Evolutionary conservation across 1,140 invertebrate genomes (phyloP), one percentile per base, ranked within the genome.

Genomic region (Drosophila kikkawai): DNA sequence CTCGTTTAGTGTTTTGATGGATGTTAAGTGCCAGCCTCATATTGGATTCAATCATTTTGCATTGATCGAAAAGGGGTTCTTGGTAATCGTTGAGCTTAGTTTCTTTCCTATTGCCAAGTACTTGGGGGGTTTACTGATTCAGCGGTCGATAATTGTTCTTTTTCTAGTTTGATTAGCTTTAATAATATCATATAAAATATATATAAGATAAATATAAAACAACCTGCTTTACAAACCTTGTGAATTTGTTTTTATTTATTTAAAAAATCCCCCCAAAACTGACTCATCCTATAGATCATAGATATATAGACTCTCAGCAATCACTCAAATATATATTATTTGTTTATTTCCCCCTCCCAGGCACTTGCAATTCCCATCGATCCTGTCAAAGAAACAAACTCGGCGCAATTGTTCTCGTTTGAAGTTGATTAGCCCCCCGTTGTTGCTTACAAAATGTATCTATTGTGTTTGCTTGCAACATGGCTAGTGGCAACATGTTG

Each of bases 1-100:
- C 84, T 83, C 79, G 80, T 88, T 84, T 87, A 84, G 69, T 75
- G 74, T 86, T 83, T 77, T 92, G 91, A 92, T 91, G 91, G 91
- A 91, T 92, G 81, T 86, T 91, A 92, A 92, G 91, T 92, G 81
- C 65, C 60, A 67, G 55, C 42, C 64, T 22, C 61, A 57, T 51
- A 73, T 73, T 71, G 68, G 68, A 73, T 73, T 73, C 69, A 73
- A 73, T 73, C 69, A 73, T 73, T 73, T 37, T 71, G 69, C 22
- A 73, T 73, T 67, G 68, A 73, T 73, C 29, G 53, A 15, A 73
- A 41, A 29, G 68, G 68, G 68, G 26, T 73, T 73, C 69, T 42
- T 9, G 69, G 67, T 73, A 73, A 58, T 60, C 67, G 34, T 26
- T 67, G 12, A 69, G 61, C 37, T 59, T 48, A 7, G 34, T 9